A percentile compares a stretch with the other conserved stretches of the same genome.
These are phyloP conservation scores for Drosophila mimica DNA, from an alignment of 2,888 invertebrate species.

Conservation along the genomic window DNA sequence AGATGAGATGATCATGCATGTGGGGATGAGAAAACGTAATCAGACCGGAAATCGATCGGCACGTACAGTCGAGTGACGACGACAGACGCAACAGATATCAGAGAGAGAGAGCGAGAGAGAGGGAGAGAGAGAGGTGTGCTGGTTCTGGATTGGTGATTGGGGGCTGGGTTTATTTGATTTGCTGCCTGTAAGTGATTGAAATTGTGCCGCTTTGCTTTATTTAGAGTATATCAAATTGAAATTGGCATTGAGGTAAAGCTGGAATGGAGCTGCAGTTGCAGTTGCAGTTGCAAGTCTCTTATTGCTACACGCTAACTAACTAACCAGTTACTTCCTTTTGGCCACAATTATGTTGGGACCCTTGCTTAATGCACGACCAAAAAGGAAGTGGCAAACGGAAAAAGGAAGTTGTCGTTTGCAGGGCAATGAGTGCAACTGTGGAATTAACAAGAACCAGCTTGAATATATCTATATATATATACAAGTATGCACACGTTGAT, in stretches of 20 bases:
- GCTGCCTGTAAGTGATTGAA: conserved; percentile 34
- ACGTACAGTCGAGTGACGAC: conserved; percentile 64
- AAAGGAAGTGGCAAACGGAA: conserved; percentile 64
- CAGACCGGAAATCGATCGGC: conserved; percentile 83
- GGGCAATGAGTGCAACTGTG: conserved; percentile 29
- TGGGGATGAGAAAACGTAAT: conserved; percentile 73
- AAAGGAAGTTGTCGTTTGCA: conserved; percentile 65
- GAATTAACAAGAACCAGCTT: conserved; percentile 21
- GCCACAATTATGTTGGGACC: conserved; percentile 46
- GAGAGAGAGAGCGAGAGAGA: neutral
- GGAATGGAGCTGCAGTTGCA: conserved; percentile 18
- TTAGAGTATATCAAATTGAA: conserved; percentile 24
- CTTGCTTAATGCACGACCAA: conserved; percentile 22
- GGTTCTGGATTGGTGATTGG: neutral
- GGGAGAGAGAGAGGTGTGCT: neutral
- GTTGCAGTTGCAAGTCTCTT: conserved; percentile 1
- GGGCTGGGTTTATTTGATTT: conserved; percentile 14
- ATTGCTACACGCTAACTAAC: conserved; percentile 23
- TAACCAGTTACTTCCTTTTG: conserved; percentile 62
- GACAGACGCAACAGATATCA: conserved; percentile 26
- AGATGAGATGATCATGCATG: conserved; percentile 37
- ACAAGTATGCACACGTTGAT: conserved; percentile 1
- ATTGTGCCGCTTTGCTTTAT: conserved; percentile 36
- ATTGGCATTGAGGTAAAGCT: conserved; percentile 38
- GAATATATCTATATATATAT: neutral